Conservation (phyloP, 2,888 invertebrate genomes). For the Oeneis ivallda region DNA sequence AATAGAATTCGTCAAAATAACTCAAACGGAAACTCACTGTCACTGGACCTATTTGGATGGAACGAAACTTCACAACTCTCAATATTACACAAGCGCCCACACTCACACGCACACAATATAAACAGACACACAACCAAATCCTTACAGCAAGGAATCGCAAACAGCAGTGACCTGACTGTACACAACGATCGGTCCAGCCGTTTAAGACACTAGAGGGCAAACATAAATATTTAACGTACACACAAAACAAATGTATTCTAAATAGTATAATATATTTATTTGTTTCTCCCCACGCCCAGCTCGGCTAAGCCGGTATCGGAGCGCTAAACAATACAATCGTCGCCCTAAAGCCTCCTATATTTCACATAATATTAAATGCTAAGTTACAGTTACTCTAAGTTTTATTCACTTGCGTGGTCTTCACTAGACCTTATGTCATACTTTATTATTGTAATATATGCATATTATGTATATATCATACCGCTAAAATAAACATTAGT, state of each 20-base stretch:
- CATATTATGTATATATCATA: constrained; percentile 34
- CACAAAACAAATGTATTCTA: constrained; percentile 25
- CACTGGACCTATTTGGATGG: constrained; percentile 32
- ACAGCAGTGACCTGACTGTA: constrained; percentile 27
- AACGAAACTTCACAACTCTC: constrained; percentile 25
- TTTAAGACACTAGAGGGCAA: constrained; percentile 33
- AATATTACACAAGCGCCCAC: constrained; percentile 15
- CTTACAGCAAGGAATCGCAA: constrained; percentile 3
- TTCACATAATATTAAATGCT: constrained; percentile 62
- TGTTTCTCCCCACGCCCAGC: constrained; percentile 1
- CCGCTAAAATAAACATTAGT: constrained; percentile 52
- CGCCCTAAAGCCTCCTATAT: constrained; percentile 63
- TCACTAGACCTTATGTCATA: constrained; percentile 47
- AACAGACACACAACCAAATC: constrained; percentile 19
- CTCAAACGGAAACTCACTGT: constrained; percentile 20
- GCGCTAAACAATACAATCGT: constrained; percentile 39
- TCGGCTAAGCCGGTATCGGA: constrained; percentile 39
- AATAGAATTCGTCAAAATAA: constrained; percentile 1
- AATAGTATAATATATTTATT: constrained; percentile 9
- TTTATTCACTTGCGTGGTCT: constrained; percentile 55
- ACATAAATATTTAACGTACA: constrained; percentile 22
- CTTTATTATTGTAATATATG: constrained; percentile 38
- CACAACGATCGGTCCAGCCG: constrained; percentile 33
- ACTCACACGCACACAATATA: constrained; percentile 22
- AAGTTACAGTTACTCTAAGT: constrained; percentile 51